Conservation (phyloP, 2,113 vertebrate genomes). For the Seriola rivoliana region DNA sequence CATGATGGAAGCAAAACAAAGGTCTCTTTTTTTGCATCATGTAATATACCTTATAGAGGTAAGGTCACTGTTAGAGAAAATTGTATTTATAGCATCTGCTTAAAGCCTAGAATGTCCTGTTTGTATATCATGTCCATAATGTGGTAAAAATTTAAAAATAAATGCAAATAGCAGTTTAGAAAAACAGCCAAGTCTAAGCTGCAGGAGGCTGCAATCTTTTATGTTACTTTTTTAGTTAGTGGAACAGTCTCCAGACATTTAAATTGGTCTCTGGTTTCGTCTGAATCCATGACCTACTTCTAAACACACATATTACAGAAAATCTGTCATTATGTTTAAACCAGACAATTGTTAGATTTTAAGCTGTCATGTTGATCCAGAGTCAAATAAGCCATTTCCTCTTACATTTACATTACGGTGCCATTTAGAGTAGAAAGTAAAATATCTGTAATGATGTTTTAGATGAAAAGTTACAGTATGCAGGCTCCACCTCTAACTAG, state of each 20-base stretch:
- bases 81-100: not conserved
- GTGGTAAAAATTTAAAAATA: not conserved
- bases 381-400: too few relatives aligned
- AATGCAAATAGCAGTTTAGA: constrained; percentile 4
- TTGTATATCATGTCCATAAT: not conserved
- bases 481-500: too few relatives aligned
- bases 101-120: not conserved
- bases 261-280: constrained; percentile 28
- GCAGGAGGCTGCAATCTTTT: not conserved
- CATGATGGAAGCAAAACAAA: not conserved
- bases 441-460: not conserved
- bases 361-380: not conserved
- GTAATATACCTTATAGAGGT: not conserved
- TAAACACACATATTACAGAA: not conserved
- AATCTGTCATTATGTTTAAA: not conserved
- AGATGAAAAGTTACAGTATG: not conserved
- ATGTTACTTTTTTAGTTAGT: not conserved
- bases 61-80: not conserved
- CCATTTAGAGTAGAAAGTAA: not conserved
- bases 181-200: constrained; percentile 1
- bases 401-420: too few relatives aligned
- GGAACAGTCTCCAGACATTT: constrained; percentile 13
- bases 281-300: constrained; percentile 22
- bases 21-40: not conserved
- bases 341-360: constrained; percentile 6